Evolutionary conservation across 2,113 vertebrate species (phyloP).

Genomic region (Gila orcuttii): DNA sequence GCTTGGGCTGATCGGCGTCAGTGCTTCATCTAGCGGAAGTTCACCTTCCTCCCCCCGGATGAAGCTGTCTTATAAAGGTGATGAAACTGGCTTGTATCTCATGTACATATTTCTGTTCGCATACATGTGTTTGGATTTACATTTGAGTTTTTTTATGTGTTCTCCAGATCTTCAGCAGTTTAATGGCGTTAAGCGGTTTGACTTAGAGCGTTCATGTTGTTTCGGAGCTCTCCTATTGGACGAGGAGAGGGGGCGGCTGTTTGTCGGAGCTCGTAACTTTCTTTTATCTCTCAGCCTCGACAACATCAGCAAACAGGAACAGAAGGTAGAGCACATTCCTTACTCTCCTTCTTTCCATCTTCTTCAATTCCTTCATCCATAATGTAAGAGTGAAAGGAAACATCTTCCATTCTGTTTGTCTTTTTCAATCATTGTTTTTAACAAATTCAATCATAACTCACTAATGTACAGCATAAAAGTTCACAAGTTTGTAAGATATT

Average conservation of each 20-base stretch:
- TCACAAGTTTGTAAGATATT: not conserved
- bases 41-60: conserved; percentile 54
- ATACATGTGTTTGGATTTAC: not conserved
- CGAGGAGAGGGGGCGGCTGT: conserved; percentile 90
- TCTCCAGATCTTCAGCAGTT: conserved; percentile 84
- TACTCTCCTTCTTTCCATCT: not conserved
- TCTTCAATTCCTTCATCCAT: not conserved
- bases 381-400: not conserved
- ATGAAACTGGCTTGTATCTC: not conserved
- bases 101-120: not conserved
- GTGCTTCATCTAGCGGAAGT: conserved; percentile 24
- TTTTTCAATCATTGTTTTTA: not conserved
- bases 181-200: conserved; percentile 83
- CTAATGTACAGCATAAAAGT: not conserved
- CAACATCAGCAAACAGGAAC: conserved; percentile 88
- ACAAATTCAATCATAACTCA: not conserved
- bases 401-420: not conserved
- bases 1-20: conserved; percentile 34
- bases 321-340: conserved; percentile 79
- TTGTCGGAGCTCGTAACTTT: conserved; percentile 90
- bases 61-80: conserved; percentile 60
- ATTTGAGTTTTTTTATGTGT: not conserved
- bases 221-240: conserved; percentile 90
- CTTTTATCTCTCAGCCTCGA: conserved; percentile 91
- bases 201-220: conserved; percentile 89